Evolutionary conservation across 2,113 vertebrate genomes (phyloP).

Genomic region (Numenius arquata): DNA sequence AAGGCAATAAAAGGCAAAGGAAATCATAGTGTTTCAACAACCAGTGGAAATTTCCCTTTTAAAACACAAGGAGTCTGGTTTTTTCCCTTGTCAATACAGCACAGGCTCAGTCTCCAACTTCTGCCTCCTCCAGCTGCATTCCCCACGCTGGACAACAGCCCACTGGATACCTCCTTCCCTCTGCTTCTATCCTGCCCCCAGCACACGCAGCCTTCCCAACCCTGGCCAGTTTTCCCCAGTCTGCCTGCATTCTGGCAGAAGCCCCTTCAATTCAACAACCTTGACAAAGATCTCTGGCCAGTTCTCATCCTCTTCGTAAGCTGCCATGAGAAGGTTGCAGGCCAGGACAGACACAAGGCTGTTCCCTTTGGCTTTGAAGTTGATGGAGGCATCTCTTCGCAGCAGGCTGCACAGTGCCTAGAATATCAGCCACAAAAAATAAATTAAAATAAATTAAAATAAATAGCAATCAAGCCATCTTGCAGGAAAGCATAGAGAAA

Average conservation of each 20-base stretch:
- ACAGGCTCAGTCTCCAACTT: neutral
- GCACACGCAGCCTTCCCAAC: neutral
- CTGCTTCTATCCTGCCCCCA: neutral
- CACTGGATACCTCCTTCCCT: neutral
- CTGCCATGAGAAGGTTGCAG: conserved; percentile 96
- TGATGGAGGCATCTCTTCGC: conserved; percentile 92
- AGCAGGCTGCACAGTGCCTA: conserved; percentile 94
- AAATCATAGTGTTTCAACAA: neutral
- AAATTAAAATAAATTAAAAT: neutral
- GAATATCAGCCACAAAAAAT: neutral
- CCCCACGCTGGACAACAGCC: neutral
- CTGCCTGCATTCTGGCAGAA: neutral
- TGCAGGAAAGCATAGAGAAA: neutral
- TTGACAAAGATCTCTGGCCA: conserved; percentile 99
- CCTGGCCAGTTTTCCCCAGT: neutral
- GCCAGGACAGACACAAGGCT: conserved; percentile 94
- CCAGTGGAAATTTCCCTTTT: neutral
- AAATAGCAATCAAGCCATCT: neutral
- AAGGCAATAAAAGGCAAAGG: neutral
- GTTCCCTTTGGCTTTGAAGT: conserved; percentile 98
- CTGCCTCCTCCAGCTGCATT: neutral
- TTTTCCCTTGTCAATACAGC: neutral
- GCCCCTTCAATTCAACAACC: conserved; percentile 57
- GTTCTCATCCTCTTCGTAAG: conserved; percentile 97
- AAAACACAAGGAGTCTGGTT: neutral